Base-by-base conservation (phyloP, 2,797 vertebrate genomes). In the Rhynchonycteris naso region DNA sequence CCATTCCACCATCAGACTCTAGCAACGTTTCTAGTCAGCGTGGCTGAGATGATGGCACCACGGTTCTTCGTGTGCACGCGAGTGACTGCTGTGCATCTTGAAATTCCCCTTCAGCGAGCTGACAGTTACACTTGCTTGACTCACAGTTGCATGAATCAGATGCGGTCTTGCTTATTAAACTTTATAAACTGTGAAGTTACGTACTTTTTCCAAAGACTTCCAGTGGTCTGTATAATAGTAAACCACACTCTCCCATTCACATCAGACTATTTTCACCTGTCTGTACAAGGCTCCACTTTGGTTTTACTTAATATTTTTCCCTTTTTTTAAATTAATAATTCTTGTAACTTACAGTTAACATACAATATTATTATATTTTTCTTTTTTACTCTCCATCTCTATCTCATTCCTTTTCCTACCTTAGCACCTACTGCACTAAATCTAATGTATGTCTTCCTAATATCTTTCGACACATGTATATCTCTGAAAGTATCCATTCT, bases 41-140 rank as follows among this genome's bases (percentile, higher is more conserved):
- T 78, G 52, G 63, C 72, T 30, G 18, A 33, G 30, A 15, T 38
- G 76, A 54, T 35, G 8, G 47, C n/a, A 6, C 80, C 4, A 5
- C 8, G 47, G 38, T 21, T 72, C 18, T 33, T 22, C 15, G 7
- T n/a, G 59, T 52, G 58, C 14, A 47, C 54, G 74, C 74, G 15
- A 0, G 21, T 58, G 68, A 9, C 35, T 14, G 50, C 22, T 43
- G 1, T 6, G 43, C 65, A 13, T 24, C 30, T 65, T 16, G 1
- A 12, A 24, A 35, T n/a, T 69, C 63, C 50, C 61, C 33, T 33
- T 63, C 11, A 28, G 8, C 14, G 13, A 26, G 52, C 7, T 1
- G 19, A 10, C 22, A 68, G 0, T 24, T 28, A 28, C 0, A 3
- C 30, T 35, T 50, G 26, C 14, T 66, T 15, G 5, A 74, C 38